phyloP scores from a whole-genome alignment of 2,113 vertebrate genomes.

The Willisornis vidua region DNA sequence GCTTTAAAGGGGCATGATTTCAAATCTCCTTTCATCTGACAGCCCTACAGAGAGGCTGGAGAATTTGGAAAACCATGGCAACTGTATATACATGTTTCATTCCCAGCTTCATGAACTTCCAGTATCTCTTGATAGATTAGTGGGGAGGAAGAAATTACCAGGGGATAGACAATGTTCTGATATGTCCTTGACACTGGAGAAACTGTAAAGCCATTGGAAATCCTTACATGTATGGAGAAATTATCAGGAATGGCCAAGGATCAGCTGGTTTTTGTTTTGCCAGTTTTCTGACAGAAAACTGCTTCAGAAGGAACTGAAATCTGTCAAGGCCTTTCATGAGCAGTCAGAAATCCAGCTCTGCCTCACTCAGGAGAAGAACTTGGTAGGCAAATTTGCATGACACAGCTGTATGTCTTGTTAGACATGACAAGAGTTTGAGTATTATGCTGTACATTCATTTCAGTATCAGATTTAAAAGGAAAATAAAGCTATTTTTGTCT shows the following conservation, averaged over 20 bases:
- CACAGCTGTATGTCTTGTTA: background rate
- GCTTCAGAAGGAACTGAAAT: background rate
- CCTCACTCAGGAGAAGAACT: background rate
- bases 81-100: background rate
- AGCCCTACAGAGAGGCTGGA: background rate
- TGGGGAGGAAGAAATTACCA: background rate
- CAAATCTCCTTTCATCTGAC: background rate
- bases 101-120: background rate
- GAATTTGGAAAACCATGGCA: background rate
- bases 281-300: background rate
- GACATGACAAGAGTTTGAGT: background rate
- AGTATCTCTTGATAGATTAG: background rate
- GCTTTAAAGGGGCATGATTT: background rate
- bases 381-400: background rate
- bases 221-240: background rate
- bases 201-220: background rate
- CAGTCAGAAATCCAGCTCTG: background rate
- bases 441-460: background rate
- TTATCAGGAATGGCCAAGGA: background rate
- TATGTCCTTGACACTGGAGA: background rate
- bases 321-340: background rate
- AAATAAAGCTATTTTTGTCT: background rate
- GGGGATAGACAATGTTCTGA: background rate
- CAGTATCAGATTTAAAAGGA: background rate
- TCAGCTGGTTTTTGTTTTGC: background rate